Evolutionary conservation across 1,140 invertebrate genomes (phyloP).

Genomic region (Trichonephila inaurata): DNA sequence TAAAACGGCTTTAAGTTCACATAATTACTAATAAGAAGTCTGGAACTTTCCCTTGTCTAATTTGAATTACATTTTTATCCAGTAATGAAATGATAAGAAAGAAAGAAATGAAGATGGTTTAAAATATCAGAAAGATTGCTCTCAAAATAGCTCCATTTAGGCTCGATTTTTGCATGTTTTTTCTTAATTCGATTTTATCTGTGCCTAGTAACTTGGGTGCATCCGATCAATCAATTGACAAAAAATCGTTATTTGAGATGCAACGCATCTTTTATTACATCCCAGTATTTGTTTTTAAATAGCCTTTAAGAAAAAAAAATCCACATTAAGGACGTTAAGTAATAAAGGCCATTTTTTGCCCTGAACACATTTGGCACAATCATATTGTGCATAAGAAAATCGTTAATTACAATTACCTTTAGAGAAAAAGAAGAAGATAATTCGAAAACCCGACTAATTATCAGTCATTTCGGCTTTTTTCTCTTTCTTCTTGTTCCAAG

Average conservation of each 20-base stretch:
- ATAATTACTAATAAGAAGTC: too few relatives aligned
- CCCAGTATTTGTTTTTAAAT: slow-evolving; percentile 59
- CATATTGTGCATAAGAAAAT: slow-evolving; percentile 64
- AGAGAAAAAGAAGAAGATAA: slow-evolving; percentile 52
- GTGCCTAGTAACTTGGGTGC: not conserved
- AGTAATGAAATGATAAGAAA: not conserved
- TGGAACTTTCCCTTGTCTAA: too few relatives aligned
- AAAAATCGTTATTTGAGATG: slow-evolving; percentile 29
- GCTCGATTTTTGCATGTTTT: not conserved
- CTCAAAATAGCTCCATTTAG: not conserved
- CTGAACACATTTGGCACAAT: slow-evolving; percentile 30
- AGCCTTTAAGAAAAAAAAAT: not conserved
- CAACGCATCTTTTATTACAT: slow-evolving; percentile 45
- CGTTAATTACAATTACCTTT: slow-evolving; percentile 74
- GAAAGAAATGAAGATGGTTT: not conserved
- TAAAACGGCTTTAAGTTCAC: too few relatives aligned
- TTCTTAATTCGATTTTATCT: not conserved
- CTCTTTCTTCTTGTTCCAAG: not conserved
- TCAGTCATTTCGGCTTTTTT: slow-evolving; percentile 38
- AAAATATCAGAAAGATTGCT: not conserved
- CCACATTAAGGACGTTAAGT: slow-evolving; percentile 40
- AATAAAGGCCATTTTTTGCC: slow-evolving; percentile 28
- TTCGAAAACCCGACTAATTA: slow-evolving; percentile 54
- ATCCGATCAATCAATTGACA: slow-evolving; percentile 23
- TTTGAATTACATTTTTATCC: not conserved